These are phyloP conservation scores for Agrotis puta DNA, from an alignment of 2,888 invertebrate species.

Conservation along the genomic window DNA sequence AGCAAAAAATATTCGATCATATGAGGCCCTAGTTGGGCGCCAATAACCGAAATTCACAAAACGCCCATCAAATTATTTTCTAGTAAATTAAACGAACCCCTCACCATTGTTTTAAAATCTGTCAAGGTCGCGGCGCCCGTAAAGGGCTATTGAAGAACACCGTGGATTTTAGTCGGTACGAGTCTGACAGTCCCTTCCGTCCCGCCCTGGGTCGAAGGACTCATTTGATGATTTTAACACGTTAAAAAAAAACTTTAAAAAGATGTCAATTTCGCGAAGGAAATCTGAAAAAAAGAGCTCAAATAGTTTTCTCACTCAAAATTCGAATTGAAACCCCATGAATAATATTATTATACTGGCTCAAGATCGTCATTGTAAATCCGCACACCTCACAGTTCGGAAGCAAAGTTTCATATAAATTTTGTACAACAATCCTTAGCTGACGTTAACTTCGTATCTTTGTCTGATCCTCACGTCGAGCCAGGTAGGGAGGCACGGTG, in stretches of 20 bases:
- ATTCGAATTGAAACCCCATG: neutral
- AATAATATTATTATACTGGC: neutral
- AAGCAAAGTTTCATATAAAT: conserved; percentile 88
- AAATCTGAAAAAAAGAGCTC: neutral
- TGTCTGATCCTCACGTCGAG: conserved; percentile 85
- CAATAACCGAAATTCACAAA: conserved; percentile 12
- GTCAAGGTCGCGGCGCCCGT: too few species aligned
- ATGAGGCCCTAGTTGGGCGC: conserved; percentile 10
- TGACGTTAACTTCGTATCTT: conserved; percentile 89
- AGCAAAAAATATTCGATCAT: too few species aligned
- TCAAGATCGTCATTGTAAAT: conserved; percentile 65
- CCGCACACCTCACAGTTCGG: conserved; percentile 71
- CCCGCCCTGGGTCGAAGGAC: too few species aligned
- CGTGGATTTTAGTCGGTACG: too few species aligned
- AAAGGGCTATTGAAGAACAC: too few species aligned
- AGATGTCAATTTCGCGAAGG: too few species aligned
- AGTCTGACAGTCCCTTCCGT: too few species aligned
- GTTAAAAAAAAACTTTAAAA: neutral
- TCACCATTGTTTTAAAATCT: too few species aligned
- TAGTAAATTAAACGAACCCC: too few species aligned
- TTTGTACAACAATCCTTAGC: conserved; percentile 87
- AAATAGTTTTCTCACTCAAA: too few species aligned
- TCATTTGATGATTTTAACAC: neutral
- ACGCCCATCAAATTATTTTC: too few species aligned
- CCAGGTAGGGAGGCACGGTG: conserved; percentile 67